Conservation (phyloP, 2,113 vertebrate genomes). For the Lophius piscatorius region DNA sequence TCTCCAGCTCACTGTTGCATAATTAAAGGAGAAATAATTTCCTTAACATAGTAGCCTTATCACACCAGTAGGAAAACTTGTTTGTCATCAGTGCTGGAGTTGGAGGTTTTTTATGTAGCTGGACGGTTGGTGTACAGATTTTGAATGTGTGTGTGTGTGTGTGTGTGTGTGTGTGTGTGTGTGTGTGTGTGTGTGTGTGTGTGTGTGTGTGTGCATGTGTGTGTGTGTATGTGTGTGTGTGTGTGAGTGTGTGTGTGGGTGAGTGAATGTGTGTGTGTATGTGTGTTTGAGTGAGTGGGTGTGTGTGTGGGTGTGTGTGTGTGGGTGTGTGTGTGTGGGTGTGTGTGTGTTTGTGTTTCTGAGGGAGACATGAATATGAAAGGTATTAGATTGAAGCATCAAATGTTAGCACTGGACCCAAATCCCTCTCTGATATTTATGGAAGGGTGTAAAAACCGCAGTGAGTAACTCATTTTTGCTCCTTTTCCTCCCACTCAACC, state of each 20-base stretch:
- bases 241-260: conserved; percentile 10
- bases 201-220: neutral
- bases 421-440: conserved; percentile 22
- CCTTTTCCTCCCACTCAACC: neutral
- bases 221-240: conserved; percentile 9
- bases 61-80: conserved; percentile 36
- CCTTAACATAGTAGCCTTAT: conserved; percentile 45
- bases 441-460: conserved; percentile 32
- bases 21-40: conserved; percentile 69
- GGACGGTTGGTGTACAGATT: conserved; percentile 13
- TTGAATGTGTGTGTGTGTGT: conserved; percentile 4
- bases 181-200: no score
- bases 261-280: conserved; percentile 3
- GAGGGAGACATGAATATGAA: neutral
- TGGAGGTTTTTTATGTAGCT: conserved; percentile 42
- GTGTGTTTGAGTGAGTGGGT: no score
- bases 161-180: conserved; percentile 7
- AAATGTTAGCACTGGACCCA: conserved; percentile 3
- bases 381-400: conserved; percentile 15
- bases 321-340: no score
- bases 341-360: conserved; percentile 7
- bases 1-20: conserved; percentile 50
- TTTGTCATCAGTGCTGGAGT: conserved; percentile 48
- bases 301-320: no score
- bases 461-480: conserved; percentile 26